Base-by-base conservation (phyloP, 23 tunicate genomes). In the Corella eumyota region DNA sequence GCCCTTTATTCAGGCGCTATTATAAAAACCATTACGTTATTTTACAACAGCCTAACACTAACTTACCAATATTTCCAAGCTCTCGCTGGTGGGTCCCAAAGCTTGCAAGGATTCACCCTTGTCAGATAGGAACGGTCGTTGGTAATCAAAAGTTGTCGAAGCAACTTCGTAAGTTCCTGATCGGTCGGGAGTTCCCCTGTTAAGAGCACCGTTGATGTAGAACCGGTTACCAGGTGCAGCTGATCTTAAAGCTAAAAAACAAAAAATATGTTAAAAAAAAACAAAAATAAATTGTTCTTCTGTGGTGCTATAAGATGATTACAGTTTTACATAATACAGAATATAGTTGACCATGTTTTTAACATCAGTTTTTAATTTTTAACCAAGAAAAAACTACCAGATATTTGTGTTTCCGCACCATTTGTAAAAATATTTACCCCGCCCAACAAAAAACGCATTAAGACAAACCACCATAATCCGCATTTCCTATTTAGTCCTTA, bases 61-160 rank as follows among this genome's bases (percentile, higher is more conserved):
- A 34, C 80, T 72, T 68, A 84, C 94, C 78, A 75, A 37, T 1
- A 84, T 73, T 27, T 75, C 79, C 26, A 84, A 32, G 19, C 28
- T 62, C 33, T 69, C 78, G 2, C 13, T 75, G 0, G 77, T 84
- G 5, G 94, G 94, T 4, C 94, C 94, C 2, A 52, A 56, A 4
- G 68, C 67, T 5, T 58, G 19, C 34, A 84, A 55, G 0, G 83
- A 29, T 63, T 84, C 94, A 19, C 94, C 94, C 44, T 74, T 63
- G 22, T 32, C 60, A 2, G 61, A 21, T 2, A 65, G 15, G 54
- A 50, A 61, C 33, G 94, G 94, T 46, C 94, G 56, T 26, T 56
- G 32, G 60, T 84, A 84, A 23, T 27, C 38, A 32, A 84, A 68
- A 2, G 25, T 20, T 7, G 79, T 66, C 13, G 78, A 78, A 27